Evolutionary conservation across 2,888 invertebrate genomes (phyloP), one percentile per base, ranked within the genome.

Genomic region (Folsomia candida): DNA sequence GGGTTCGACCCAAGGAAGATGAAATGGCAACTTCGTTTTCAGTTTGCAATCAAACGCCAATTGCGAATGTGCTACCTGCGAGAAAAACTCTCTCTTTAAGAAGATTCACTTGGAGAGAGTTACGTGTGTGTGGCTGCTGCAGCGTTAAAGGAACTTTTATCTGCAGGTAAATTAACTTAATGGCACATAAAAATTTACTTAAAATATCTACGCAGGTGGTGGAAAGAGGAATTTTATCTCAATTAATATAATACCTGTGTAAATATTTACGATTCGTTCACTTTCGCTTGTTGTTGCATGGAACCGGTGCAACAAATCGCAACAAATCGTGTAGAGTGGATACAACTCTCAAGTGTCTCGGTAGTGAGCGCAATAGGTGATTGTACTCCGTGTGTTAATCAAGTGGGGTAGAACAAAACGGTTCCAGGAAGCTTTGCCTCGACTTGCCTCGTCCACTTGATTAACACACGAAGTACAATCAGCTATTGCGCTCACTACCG

Each of bases 1-100:
- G 62, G 59, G 37, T 4, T 9, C 37, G 37, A 37, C 37, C 37
- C 4, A 37, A 37, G 4, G 37, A 37, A 63, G 71, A 69, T 22
- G 60, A 72, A 51, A 51, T 62, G 61, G 64, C 14, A 64, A 65
- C 70, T 72, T 76, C 73, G 73, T 73, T 76, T 72, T 76, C 76
- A 76, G 76, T 76, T 72, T 60, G 70, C 68, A 73, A 68, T 67
- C 71, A 73, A 76, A 68, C 62, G 68, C 71, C 70, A 66, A 29
- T 65, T 66, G 60, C 59, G 66, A 70, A 65, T 66, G 66, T 70
- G 65, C 70, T 59, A 9, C 37, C 37, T 26, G 60, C 3, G 60
- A n/a, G n/a, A 58, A 61, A 60, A 65, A 60, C 65, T 70, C 70
- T 70, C 70, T 66, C 64, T 64, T 51, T 66, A 29, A 51, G 59